These are phyloP conservation scores for Buathra laborator DNA, from an alignment of 2,888 invertebrate species.

Conservation along the genomic window DNA sequence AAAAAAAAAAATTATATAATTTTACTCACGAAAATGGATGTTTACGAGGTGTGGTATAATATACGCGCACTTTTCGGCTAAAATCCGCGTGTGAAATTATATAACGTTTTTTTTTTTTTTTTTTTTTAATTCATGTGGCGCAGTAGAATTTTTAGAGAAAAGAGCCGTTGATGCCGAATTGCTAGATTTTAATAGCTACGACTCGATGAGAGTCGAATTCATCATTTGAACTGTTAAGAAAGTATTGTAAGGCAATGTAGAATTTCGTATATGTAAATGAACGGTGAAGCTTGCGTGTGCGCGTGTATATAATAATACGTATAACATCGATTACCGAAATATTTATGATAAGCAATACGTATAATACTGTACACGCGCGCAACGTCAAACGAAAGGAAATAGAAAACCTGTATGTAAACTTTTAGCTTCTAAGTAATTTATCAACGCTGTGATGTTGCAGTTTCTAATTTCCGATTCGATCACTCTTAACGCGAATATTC, in stretches of 20 bases:
- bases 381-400: slow-evolving; percentile 57
- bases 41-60: background rate
- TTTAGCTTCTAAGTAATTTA: slow-evolving; percentile 79
- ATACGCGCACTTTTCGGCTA: background rate
- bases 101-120: background rate
- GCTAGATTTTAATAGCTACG: slow-evolving; percentile 72
- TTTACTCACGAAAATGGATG: background rate
- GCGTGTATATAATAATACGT: slow-evolving; percentile 58
- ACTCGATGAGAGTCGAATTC: slow-evolving; percentile 72
- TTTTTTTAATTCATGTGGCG: background rate
- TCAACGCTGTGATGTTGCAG: slow-evolving; percentile 79
- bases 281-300: slow-evolving; percentile 34
- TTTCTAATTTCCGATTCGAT: slow-evolving; percentile 70
- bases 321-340: slow-evolving; percentile 61
- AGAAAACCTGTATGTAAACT: slow-evolving; percentile 73
- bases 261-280: slow-evolving; percentile 57
- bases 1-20: background rate
- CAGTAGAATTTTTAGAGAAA: background rate
- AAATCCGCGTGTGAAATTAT: background rate
- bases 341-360: slow-evolving; percentile 65
- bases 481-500: slow-evolving; percentile 30
- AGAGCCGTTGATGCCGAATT: slow-evolving; percentile 72
- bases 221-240: slow-evolving; percentile 72
- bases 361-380: slow-evolving; percentile 30
- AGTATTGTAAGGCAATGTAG: slow-evolving; percentile 74